A percentile compares a stretch with the other conserved stretches of the same genome.
Evolutionary conservation across 2,113 vertebrate species (phyloP).

Genomic region (Choloepus hoffmanni): DNA sequence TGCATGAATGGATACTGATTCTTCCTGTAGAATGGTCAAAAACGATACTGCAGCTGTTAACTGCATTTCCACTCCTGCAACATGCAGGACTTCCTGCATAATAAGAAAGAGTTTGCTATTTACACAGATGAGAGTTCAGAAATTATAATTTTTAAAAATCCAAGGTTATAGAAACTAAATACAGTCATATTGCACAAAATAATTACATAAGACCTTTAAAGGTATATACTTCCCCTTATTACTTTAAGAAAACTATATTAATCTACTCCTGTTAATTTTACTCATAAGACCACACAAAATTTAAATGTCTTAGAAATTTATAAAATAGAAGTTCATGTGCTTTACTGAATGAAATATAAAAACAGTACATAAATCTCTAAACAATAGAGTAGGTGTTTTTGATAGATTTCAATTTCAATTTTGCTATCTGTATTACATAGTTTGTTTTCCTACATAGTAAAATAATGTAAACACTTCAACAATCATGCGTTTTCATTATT

Average conservation of each 20-base stretch:
- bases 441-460: neutral
- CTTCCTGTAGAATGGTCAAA: slow-evolving; percentile 95
- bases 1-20: slow-evolving; percentile 93
- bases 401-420: neutral
- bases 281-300: neutral
- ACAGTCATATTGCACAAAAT: neutral
- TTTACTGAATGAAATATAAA: slow-evolving; percentile 47
- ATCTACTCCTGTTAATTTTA: slow-evolving; percentile 35
- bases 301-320: slow-evolving; percentile 54
- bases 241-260: slow-evolving; percentile 22
- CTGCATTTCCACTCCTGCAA: slow-evolving; percentile 94
- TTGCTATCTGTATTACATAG: neutral
- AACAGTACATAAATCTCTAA: neutral
- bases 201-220: neutral
- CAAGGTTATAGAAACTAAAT: neutral
- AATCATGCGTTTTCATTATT: neutral
- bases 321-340: slow-evolving; percentile 4
- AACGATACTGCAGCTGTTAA: slow-evolving; percentile 94
- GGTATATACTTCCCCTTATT: neutral
- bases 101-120: slow-evolving; percentile 76
- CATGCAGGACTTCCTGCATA: slow-evolving; percentile 92
- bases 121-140: slow-evolving; percentile 36
- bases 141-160: neutral
- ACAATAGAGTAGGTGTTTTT: neutral
- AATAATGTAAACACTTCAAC: slow-evolving; percentile 17